These are phyloP conservation scores for Nibea albiflora DNA, from an alignment of 2,113 vertebrate species.

Conservation along the genomic window DNA sequence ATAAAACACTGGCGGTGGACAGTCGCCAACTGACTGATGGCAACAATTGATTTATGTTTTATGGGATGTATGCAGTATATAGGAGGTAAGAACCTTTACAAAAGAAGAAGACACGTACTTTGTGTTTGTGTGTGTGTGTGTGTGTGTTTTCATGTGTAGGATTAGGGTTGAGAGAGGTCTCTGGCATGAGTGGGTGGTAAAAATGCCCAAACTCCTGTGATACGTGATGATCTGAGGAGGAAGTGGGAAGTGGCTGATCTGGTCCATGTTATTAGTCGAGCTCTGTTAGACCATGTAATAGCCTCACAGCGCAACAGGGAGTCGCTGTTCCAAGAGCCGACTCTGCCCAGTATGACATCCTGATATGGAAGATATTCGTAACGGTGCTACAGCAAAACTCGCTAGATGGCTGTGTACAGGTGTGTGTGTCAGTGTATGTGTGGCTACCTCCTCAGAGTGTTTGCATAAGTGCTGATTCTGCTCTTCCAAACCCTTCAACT, in stretches of 20 bases:
- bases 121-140: constrained; percentile 1
- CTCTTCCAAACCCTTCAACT: constrained; percentile 81
- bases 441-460: constrained; percentile 67
- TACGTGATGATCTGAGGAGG: constrained; percentile 80
- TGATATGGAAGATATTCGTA: constrained; percentile 76
- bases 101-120: constrained; percentile 16
- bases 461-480: constrained; percentile 86
- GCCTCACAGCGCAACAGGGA: constrained; percentile 83
- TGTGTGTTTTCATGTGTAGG: constrained; percentile 53
- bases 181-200: constrained; percentile 69
- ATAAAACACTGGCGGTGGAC: constrained; percentile 66
- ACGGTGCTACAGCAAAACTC: constrained; percentile 63
- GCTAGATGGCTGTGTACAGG: constrained; percentile 73
- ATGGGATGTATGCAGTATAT: constrained; percentile 22
- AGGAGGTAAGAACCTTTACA: constrained; percentile 25
- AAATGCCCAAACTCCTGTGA: constrained; percentile 72
- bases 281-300: constrained; percentile 89
- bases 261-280: constrained; percentile 85
- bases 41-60: constrained; percentile 66
- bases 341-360: constrained; percentile 82
- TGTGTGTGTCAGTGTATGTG: constrained; percentile 43
- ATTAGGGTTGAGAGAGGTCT: constrained; percentile 64
- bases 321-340: constrained; percentile 76
- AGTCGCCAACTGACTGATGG: constrained; percentile 67
- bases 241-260: constrained; percentile 81